phyloP scores from a whole-genome alignment of 2,797 vertebrate genomes.

The Scyliorhinus canicula region DNA sequence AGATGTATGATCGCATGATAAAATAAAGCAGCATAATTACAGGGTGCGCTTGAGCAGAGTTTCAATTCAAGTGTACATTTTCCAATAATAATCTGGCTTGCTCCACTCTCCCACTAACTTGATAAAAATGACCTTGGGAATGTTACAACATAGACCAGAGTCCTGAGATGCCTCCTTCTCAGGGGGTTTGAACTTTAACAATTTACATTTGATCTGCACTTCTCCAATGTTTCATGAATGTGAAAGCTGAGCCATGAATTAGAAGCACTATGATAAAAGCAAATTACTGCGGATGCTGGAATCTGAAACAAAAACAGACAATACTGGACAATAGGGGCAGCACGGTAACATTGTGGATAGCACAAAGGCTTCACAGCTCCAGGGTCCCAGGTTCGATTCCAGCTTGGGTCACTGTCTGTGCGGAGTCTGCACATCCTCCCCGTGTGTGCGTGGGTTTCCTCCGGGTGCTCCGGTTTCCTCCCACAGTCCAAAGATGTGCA shows the following conservation, averaged over 20 bases:
- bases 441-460: too few relatives aligned
- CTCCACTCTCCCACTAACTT: background rate
- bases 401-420: too few relatives aligned
- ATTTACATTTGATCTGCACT: background rate
- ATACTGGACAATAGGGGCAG: too few relatives aligned
- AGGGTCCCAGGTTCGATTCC: too few relatives aligned
- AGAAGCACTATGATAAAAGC: too few relatives aligned
- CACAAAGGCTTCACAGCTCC: too few relatives aligned
- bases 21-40: slow-evolving; percentile 12
- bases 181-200: background rate
- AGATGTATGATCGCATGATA: background rate
- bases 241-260: background rate
- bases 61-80: background rate
- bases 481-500: too few relatives aligned
- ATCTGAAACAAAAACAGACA: too few relatives aligned
- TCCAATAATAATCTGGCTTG: background rate
- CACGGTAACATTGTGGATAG: too few relatives aligned
- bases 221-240: background rate
- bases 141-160: background rate
- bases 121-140: background rate
- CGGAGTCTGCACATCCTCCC: too few relatives aligned
- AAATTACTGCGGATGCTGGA: too few relatives aligned
- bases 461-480: too few relatives aligned
- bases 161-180: background rate
- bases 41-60: background rate